Percentiles rank a stretch among this genome's conserved stretches.
phyloP scores from a whole-genome alignment of 2,888 invertebrate species.

The Philereme transversata region DNA sequence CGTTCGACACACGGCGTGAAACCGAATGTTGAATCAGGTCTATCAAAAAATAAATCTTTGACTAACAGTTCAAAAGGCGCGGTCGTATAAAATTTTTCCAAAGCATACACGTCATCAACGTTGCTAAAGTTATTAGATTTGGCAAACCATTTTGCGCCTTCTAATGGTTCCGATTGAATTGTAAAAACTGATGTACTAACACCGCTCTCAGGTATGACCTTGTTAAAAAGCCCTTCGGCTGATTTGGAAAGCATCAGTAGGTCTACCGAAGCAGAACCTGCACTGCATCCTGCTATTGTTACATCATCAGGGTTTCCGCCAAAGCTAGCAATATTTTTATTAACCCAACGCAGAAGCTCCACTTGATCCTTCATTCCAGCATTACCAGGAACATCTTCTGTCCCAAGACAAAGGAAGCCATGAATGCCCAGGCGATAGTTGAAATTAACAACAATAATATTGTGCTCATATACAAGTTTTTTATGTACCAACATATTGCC shows the following conservation, averaged over 20 bases:
- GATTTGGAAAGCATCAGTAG: constrained; percentile 56
- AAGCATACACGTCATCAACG: constrained; percentile 47
- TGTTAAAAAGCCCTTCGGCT: constrained; percentile 57
- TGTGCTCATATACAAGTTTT: constrained; percentile 45
- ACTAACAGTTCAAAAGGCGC: constrained; percentile 44
- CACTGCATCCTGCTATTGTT: constrained; percentile 58
- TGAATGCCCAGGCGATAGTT: constrained; percentile 60
- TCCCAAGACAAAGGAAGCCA: constrained; percentile 65
- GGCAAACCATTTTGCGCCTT: constrained; percentile 56
- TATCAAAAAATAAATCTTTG: constrained; percentile 23
- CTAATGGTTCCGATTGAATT: constrained; percentile 55
- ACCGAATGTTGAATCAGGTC: constrained; percentile 30
- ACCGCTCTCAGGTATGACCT: constrained; percentile 60
- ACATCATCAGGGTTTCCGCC: constrained; percentile 66
- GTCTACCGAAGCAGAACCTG: constrained; percentile 59
- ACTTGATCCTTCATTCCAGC: constrained; percentile 70
- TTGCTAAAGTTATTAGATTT: constrained; percentile 45
- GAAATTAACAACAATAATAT: constrained; percentile 56
- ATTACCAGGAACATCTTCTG: constrained; percentile 60
- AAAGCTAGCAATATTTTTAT: constrained; percentile 58
- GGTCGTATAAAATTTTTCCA: constrained; percentile 59
- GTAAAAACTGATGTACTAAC: constrained; percentile 45
- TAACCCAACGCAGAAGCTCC: constrained; percentile 57
- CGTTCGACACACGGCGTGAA: constrained; percentile 47
- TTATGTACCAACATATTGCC: constrained; percentile 48